phyloP scores from a whole-genome alignment of 37 sponge, comb jelly and placozoan species.

The Beroe ovata region DNA sequence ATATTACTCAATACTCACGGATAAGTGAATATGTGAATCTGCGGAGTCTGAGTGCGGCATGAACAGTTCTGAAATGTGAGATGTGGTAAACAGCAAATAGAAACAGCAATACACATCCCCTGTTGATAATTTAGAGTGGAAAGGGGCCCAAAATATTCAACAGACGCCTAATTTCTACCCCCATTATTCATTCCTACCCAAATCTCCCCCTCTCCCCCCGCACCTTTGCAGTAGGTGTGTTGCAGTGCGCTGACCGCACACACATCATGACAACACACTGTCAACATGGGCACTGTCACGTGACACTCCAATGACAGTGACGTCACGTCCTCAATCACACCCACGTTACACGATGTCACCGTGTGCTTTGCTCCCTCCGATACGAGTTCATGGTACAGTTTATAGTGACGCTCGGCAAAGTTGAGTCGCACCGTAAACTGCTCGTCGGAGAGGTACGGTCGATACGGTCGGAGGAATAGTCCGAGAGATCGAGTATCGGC shows the following conservation, averaged over 20 bases:
- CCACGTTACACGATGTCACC: slow-evolving; percentile 8
- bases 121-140: no score
- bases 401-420: neutral
- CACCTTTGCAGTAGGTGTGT: neutral
- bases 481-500: slow-evolving; percentile 9
- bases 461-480: slow-evolving; percentile 59
- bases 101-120: no score
- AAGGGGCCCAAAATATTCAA: no score
- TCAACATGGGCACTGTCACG: slow-evolving; percentile 4
- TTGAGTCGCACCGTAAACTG: slow-evolving; percentile 3
- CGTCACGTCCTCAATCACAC: neutral
- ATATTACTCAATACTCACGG: neutral
- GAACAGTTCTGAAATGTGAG: slow-evolving; percentile 23
- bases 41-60: neutral
- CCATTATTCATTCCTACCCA: no score
- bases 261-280: slow-evolving; percentile 6
- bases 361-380: neutral
- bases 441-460: neutral
- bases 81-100: no score
- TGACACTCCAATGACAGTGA: neutral
- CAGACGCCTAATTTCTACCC: no score
- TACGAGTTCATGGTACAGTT: neutral
- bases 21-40: neutral
- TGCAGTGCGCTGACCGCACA: slow-evolving; percentile 32
- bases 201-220: no score